Evolutionary conservation across 2,888 invertebrate species (phyloP), one percentile per base, ranked within the genome.

Genomic region (Agrochola macilenta): DNA sequence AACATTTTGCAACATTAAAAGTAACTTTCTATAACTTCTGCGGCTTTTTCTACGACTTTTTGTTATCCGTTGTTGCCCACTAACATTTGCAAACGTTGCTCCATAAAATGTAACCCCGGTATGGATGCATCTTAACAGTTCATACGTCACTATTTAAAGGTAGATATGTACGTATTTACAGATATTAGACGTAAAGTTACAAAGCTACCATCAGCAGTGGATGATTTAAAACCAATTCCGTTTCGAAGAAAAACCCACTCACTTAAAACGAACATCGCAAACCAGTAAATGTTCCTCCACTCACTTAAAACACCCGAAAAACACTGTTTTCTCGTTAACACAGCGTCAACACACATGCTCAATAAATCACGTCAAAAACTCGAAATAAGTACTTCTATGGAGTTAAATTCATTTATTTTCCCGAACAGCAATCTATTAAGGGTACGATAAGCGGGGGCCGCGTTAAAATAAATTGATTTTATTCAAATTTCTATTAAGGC

Each of bases 381-480:
- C 81, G 75, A 81, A 74, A 84, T 76, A 83, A 80, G 60, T 86
- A 81, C 69, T 69, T 69, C 23, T 81, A 79, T 82, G 76, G 81
- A 90, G 91, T 91, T 90, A 88, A 90, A 91, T 94, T 93, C 91
- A 92, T 92, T 93, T 93, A 90, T 94, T 94, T 92, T 91, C 88
- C 77, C 88, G 85, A 91, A 92, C 90, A 91, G 94, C 94, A 94
- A 96, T 96, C 95, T 95, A 95, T 95, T 94, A 95, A 92, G 92
- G 93, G 91, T 80, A 90, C 95, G 95, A 95, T 96, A 96, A 95
- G 95, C 94, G 94, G 93, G 93, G 86, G 92, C 89, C 90, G 93
- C 92, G 95, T 93, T 95, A 94, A 94, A 95, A 95, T 96, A 95
- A 96, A 96, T 96, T 96, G 96, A 96, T 96, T 96, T 96, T 96